These are phyloP conservation scores for Tonatia bakeri DNA, from an alignment of 2,113 vertebrate species.

Conservation along the genomic window DNA sequence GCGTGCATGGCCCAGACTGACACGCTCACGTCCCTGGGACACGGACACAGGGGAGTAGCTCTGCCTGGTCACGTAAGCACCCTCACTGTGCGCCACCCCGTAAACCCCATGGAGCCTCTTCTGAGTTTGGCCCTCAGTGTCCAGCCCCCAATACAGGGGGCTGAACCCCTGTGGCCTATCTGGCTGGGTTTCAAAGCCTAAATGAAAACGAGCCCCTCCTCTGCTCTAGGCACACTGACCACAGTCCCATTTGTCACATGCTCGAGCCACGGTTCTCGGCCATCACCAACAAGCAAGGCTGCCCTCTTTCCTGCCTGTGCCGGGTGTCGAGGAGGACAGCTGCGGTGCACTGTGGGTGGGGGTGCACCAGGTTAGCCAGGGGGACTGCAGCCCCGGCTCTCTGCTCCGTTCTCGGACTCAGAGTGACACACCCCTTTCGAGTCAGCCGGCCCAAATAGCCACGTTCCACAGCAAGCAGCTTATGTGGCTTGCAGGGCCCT, in stretches of 20 bases:
- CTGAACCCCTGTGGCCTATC: neutral
- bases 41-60: neutral
- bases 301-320: neutral
- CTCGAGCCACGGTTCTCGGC: slow-evolving; percentile 51
- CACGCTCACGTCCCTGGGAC: fast-evolving
- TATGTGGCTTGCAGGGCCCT: neutral
- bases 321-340: neutral
- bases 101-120: neutral
- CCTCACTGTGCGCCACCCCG: fast-evolving
- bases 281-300: slow-evolving; percentile 29
- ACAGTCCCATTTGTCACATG: slow-evolving; percentile 27
- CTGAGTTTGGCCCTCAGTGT: neutral
- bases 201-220: neutral
- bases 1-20: neutral
- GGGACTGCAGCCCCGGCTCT: neutral
- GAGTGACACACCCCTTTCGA: neutral
- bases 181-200: neutral
- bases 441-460: neutral
- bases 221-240: neutral
- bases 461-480: neutral
- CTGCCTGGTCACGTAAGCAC: fast-evolving
- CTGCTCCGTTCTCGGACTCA: fast-evolving
- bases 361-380: fast-evolving
- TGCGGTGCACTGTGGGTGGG: neutral
- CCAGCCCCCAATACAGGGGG: neutral